Evolutionary conservation across 2,888 invertebrate genomes (phyloP), one percentile per base, ranked within the genome.

Genomic region (Clunio marinus): DNA sequence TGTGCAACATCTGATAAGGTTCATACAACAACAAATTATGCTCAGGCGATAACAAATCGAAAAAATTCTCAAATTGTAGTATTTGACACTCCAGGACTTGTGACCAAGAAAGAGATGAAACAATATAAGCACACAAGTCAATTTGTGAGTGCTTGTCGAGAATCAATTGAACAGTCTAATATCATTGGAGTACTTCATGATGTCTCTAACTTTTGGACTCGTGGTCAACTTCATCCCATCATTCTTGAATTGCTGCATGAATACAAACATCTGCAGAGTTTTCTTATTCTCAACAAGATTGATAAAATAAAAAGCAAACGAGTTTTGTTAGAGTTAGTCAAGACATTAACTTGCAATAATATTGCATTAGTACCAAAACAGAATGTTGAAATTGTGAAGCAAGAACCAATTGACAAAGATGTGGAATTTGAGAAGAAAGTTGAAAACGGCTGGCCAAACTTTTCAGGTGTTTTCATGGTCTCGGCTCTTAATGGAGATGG

Each of bases 41-140:
- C 87, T 1, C 81, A 84, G 73, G 93, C 91, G 2, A 84, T 95
- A 73, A 85, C 84, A 73, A 88, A 85, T 45, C 81, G 86, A 70
- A 85, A 84, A n/a, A 82, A 89, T 70, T 88, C 90, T 1, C 98
- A 98, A 80, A 83, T 98, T 41, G 85, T 96, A 35, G 91, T 97
- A 75, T 81, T 94, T 27, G 98, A 98, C 75, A 96, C 96, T 2
- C 98, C 98, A 1, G 98, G 98, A 25, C 79, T 96, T 35, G 87
- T 95, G 0, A 84, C 86, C 22, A 78, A 81, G 46, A 80, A 80
- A 37, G 91, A 94, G 76, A 76, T 78, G 2, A 76, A 77, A 4
- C 77, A 76, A 73, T 85, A 83, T 74, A 78, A 83, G 25, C 77
- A 88, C 65, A 82, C 82, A 68, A 77, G 79, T 28, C 77, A 81